A percentile compares a stretch with the other conserved stretches of the same genome.
These are phyloP conservation scores for Wasmannia auropunctata DNA, from an alignment of 1,140 invertebrate genomes.

Conservation along the genomic window DNA sequence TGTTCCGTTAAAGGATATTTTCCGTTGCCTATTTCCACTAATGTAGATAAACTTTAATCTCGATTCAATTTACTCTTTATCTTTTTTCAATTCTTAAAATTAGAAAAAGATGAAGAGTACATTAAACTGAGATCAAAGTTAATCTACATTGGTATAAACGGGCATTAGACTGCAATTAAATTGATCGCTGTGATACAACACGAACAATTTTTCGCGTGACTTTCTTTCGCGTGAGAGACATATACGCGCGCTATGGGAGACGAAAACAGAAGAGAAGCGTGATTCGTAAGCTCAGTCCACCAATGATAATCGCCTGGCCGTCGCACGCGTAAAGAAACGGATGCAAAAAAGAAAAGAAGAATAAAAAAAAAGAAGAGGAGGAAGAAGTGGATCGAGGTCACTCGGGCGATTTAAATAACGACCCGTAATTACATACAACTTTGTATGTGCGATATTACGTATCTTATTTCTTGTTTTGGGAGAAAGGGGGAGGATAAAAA, in stretches of 20 bases:
- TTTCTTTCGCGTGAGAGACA: background rate
- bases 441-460: conserved; percentile 15
- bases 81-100: too few species aligned
- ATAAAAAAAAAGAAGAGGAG: background rate
- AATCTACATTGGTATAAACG: too few species aligned
- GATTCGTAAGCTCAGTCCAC: background rate
- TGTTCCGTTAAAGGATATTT: too few species aligned
- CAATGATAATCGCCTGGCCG: background rate
- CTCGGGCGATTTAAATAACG: too few species aligned
- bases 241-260: background rate
- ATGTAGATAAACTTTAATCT: too few species aligned
- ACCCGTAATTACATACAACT: conserved; percentile 6
- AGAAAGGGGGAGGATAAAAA: background rate
- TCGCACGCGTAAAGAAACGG: background rate
- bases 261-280: background rate
- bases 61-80: too few species aligned
- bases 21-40: too few species aligned
- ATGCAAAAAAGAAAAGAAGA: background rate
- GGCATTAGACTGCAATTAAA: too few species aligned
- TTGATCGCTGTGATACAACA: too few species aligned
- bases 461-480: background rate
- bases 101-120: too few species aligned
- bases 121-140: too few species aligned
- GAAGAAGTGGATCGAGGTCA: conserved; percentile 33
- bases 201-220: too few species aligned